Evolutionary conservation across 2,113 vertebrate genomes (phyloP).

Genomic region (Phyllostomus discolor): DNA sequence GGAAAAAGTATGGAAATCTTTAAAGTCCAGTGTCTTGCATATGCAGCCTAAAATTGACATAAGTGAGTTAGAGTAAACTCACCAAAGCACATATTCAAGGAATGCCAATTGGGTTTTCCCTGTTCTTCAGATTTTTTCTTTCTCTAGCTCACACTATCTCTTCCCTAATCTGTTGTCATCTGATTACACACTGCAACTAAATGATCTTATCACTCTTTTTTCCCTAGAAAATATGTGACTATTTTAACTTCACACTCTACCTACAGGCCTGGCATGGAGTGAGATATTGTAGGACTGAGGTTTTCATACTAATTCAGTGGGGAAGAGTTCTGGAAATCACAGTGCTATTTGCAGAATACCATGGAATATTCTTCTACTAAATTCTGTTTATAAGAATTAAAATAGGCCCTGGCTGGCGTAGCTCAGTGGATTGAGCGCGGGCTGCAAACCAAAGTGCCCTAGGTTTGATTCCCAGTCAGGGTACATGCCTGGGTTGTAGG

Average conservation of each 20-base stretch:
- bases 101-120: neutral
- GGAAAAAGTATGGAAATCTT: neutral
- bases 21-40: neutral
- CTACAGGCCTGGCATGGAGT: neutral
- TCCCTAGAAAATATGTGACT: neutral
- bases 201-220: neutral
- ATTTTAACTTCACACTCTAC: neutral
- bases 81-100: neutral
- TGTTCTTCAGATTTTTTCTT: neutral
- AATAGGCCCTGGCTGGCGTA: neutral
- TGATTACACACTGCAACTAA: neutral
- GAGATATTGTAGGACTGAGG: neutral
- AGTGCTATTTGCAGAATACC: neutral
- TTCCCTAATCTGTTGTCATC: neutral
- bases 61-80: neutral
- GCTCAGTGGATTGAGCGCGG: no score
- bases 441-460: no score
- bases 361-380: neutral
- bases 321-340: neutral
- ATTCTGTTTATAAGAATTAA: neutral
- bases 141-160: neutral
- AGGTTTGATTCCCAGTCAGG: no score
- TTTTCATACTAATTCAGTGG: neutral
- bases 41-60: neutral
- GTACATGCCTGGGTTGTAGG: no score